These are phyloP conservation scores for Heliconius sara DNA, from an alignment of 2,888 invertebrate species.

Conservation along the genomic window DNA sequence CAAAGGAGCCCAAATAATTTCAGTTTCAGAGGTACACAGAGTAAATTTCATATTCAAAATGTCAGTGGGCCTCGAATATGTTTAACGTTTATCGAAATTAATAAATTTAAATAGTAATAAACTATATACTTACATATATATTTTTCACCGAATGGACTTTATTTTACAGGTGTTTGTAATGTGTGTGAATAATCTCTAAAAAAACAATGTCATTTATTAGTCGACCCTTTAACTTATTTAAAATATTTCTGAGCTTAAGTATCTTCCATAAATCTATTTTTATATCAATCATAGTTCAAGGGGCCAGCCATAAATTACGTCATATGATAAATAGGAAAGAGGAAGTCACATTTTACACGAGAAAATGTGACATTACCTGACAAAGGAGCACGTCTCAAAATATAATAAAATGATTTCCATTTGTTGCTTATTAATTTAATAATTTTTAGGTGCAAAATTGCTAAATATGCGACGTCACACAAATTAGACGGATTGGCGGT, in stretches of 20 bases:
- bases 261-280: neutral
- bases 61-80: conserved; percentile 36
- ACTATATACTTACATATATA: neutral
- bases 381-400: too few species aligned
- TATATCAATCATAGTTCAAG: neutral
- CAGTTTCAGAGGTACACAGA: conserved; percentile 34
- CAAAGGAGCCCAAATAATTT: conserved; percentile 45
- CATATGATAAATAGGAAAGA: too few species aligned
- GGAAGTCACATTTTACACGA: too few species aligned
- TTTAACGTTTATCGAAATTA: conserved; percentile 18
- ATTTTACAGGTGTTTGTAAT: conserved; percentile 1
- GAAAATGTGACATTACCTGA: too few species aligned
- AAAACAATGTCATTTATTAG: conserved; percentile 16
- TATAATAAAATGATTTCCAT: too few species aligned
- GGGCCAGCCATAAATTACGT: too few species aligned
- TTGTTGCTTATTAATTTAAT: too few species aligned
- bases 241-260: neutral
- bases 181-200: conserved; percentile 12
- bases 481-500: too few species aligned
- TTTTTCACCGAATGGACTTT: neutral
- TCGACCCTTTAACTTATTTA: conserved; percentile 12
- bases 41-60: conserved; percentile 37
- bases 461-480: too few species aligned
- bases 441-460: too few species aligned
- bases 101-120: neutral